phyloP scores from a whole-genome alignment of 2,888 invertebrate species.

The Pyrrhia umbra region DNA sequence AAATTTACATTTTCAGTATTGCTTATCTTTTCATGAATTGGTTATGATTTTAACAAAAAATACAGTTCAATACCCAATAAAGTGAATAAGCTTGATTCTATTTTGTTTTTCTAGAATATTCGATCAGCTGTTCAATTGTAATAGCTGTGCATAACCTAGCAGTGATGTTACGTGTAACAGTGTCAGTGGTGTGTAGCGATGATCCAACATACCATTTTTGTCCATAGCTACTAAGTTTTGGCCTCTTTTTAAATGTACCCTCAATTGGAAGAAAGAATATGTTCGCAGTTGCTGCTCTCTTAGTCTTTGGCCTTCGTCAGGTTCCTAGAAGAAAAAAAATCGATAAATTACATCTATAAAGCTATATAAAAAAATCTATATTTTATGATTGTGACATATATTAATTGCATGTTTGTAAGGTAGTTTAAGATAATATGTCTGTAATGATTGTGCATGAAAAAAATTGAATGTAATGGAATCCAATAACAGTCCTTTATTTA shows the following conservation, averaged over 20 bases:
- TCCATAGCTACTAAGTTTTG: slow-evolving; percentile 97
- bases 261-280: slow-evolving; percentile 97
- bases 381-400: too few species aligned
- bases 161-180: slow-evolving; percentile 36
- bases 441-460: too few species aligned
- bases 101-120: neutral
- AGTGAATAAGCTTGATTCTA: neutral
- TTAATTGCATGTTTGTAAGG: too few species aligned
- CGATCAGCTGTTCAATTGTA: neutral
- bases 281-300: slow-evolving; percentile 94
- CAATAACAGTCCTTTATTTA: too few species aligned
- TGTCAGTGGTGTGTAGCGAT: slow-evolving; percentile 47
- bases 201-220: slow-evolving; percentile 94
- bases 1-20: too few species aligned
- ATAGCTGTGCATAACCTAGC: slow-evolving; percentile 49
- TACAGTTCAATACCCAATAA: slow-evolving; percentile 1
- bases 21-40: too few species aligned
- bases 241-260: slow-evolving; percentile 96
- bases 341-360: neutral
- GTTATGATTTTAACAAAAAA: too few species aligned
- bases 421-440: too few species aligned
- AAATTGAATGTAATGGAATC: too few species aligned
- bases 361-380: too few species aligned
- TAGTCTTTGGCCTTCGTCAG: slow-evolving; percentile 92
- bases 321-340: slow-evolving; percentile 83